phyloP scores from a whole-genome alignment of 2,797 vertebrate genomes.

The Limnodromus scolopaceus region DNA sequence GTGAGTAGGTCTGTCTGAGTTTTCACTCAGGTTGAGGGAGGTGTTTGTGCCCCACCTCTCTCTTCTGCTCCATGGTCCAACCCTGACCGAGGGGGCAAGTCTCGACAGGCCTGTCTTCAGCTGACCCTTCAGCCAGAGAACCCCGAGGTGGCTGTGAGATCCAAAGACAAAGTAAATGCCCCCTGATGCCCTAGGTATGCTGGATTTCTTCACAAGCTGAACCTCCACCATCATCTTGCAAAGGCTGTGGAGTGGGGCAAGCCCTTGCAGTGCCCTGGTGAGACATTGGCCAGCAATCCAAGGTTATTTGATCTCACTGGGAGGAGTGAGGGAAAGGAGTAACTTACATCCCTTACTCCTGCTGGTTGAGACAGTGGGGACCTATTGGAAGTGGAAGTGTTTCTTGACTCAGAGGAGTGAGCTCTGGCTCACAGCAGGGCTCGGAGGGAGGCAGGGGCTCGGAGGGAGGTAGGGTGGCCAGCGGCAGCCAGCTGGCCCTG shows the following conservation, averaged over 20 bases:
- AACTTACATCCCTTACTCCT: neutral
- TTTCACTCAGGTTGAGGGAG: neutral
- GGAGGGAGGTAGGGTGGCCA: neutral
- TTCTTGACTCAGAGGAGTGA: neutral
- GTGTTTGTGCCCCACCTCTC: neutral
- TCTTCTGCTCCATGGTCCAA: neutral
- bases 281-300: neutral
- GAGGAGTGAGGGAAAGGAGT: neutral
- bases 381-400: neutral
- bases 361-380: neutral
- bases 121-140: neutral
- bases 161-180: neutral
- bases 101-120: neutral
- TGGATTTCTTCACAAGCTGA: neutral
- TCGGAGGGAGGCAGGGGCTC: neutral
- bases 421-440: neutral
- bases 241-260: neutral
- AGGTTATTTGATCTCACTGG: neutral
- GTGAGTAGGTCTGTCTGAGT: neutral
- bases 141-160: neutral
- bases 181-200: rapidly evolving
- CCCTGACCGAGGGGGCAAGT: neutral
- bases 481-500: neutral
- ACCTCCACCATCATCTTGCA: neutral
- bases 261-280: neutral